Base-by-base conservation (phyloP, 2,888 invertebrate genomes). In the Timandra comae region DNA sequence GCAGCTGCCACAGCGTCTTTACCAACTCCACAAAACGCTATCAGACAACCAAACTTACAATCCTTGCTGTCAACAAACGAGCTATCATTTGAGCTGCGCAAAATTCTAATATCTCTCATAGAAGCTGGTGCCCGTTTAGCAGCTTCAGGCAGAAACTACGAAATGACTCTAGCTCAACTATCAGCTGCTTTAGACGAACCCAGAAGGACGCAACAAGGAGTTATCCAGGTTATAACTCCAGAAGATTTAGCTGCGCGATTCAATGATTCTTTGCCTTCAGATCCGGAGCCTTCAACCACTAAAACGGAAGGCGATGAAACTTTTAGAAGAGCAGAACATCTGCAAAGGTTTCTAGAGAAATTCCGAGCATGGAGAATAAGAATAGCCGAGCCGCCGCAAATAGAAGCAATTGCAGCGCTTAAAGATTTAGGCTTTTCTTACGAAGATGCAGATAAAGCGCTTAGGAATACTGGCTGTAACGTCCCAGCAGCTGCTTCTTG, bases 401-500 rank as follows among this genome's bases (percentile, higher is more conserved):
- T 68, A 0, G 79, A 80, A 33, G 65, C 78, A 0, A 31, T 81
- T 0, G 39, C 54, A 0, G 56, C 78, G 11, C 54, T 85, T 19
- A 66, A 58, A 38, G 79, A 82, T 21, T 56, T 85, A 0, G 85
- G 84, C 0, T 85, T 79, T 42, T 39, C 68, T 0, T 31, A 47
- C 0, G 73, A 72, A 22, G 71, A 80, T 0, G 72, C 84, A 0
- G 76, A 79, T 6, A 56, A 54, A 12, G 84, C 85, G 0, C 44
- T 85, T 7, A 57, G 70, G 0, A 45, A 52, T 9, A 84, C 84
- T 0, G 85, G 85, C 0, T 69, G 73, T 21, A 82, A 81, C 29
- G 72, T 81, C 0, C 82, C 85, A 0, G 85, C 85, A 2, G 84
- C 85, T 0, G 84, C 82, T 0, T 75, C 82, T 0, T 85, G 77